These are phyloP conservation scores for Cheirogaleus major DNA, from an alignment of 2,797 vertebrate species.

Conservation along the genomic window DNA sequence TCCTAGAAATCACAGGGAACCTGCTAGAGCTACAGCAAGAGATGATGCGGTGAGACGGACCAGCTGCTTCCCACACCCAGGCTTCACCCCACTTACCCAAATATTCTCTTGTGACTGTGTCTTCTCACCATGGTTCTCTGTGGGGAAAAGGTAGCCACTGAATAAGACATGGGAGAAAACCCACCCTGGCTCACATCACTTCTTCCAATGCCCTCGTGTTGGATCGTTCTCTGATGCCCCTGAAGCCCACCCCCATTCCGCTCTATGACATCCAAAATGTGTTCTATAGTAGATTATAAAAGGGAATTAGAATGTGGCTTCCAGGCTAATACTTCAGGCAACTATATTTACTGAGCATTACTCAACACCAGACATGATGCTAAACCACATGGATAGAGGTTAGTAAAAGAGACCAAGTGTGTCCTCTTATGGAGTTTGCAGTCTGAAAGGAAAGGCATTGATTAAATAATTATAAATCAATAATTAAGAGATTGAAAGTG, in stretches of 20 bases:
- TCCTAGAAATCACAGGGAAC: background rate
- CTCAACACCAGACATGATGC: background rate
- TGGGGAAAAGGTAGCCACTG: background rate
- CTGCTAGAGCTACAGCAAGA: background rate
- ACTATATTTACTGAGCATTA: background rate
- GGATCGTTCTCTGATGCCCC: background rate
- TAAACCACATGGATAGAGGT: background rate
- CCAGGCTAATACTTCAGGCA: background rate
- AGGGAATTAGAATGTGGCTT: background rate
- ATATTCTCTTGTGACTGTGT: fast-evolving
- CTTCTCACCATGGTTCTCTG: background rate
- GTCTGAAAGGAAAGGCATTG: background rate
- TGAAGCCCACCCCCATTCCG: background rate
- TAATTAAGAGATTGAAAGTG: background rate
- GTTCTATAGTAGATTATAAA: background rate
- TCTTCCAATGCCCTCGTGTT: background rate
- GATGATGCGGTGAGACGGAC: background rate
- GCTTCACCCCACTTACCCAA: slow-evolving; percentile 43
- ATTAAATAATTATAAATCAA: background rate
- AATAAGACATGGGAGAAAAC: background rate
- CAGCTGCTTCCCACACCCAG: background rate
- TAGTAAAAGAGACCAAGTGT: background rate
- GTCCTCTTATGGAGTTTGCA: background rate
- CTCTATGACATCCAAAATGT: background rate
- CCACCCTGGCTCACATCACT: background rate